These are phyloP conservation scores for Cosmia trapezina DNA, from an alignment of 2,888 invertebrate species.

Conservation along the genomic window DNA sequence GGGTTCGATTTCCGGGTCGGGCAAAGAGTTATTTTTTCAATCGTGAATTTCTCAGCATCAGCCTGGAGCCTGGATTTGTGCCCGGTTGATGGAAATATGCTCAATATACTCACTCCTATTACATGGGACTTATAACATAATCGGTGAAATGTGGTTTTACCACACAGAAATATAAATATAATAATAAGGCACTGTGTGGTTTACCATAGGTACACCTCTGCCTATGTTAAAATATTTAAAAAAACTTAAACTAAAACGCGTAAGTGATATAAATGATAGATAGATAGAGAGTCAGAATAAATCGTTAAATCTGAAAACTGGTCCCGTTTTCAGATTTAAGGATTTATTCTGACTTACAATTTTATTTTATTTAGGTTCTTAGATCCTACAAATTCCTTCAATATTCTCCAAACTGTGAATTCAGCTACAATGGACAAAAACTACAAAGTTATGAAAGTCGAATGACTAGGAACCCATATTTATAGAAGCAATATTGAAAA, in stretches of 20 bases:
- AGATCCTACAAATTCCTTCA: background rate
- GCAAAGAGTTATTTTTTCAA: no score
- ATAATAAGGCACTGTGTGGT: no score
- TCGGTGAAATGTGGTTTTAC: background rate
- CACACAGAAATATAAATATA: no score
- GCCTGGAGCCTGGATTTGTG: background rate
- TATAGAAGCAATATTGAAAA: constrained; percentile 36
- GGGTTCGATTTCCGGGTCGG: background rate
- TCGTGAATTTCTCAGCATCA: background rate
- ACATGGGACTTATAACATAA: no score
- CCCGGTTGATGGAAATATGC: background rate
- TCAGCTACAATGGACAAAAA: background rate
- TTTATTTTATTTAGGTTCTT: background rate
- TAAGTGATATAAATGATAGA: background rate
- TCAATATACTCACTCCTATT: background rate
- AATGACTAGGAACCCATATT: constrained; percentile 29
- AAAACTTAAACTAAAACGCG: background rate
- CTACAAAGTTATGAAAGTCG: constrained; percentile 28
- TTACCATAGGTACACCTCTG: background rate
- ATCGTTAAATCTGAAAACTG: no score
- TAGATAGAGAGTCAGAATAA: no score
- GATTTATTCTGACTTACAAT: background rate
- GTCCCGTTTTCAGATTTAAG: background rate
- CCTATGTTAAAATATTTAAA: no score
- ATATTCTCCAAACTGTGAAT: background rate